These are phyloP conservation scores for Pollimyrus isidori DNA, from an alignment of 2,113 vertebrate genomes.

Conservation along the genomic window DNA sequence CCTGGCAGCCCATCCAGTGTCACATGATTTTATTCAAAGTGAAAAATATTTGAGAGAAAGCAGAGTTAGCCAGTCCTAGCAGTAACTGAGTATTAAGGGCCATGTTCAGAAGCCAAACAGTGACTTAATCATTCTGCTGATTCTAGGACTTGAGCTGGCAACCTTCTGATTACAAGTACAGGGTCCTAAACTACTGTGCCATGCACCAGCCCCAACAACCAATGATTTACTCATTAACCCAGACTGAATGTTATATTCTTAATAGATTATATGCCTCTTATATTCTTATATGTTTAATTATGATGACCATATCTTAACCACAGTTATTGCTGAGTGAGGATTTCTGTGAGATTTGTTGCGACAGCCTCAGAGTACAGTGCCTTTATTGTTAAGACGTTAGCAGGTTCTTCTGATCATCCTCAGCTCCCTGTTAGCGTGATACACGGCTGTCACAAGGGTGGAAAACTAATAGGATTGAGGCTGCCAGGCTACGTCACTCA, in stretches of 20 bases:
- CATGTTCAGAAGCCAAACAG: neutral
- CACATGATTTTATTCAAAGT: neutral
- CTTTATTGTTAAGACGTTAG: neutral
- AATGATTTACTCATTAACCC: neutral
- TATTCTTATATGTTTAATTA: neutral
- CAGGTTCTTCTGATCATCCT: slow-evolving; percentile 47
- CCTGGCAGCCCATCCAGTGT: neutral
- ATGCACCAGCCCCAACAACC: neutral
- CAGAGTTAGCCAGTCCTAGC: neutral
- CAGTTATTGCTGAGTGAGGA: neutral
- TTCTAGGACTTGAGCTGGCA: neutral
- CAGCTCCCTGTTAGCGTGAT: slow-evolving; percentile 64
- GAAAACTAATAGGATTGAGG: slow-evolving; percentile 70
- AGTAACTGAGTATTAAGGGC: neutral
- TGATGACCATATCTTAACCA: neutral
- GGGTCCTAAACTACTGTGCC: neutral
- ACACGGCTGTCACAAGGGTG: slow-evolving; percentile 67
- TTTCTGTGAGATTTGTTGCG: neutral
- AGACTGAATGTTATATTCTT: neutral
- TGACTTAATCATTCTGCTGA: neutral
- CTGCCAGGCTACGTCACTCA: slow-evolving; percentile 67
- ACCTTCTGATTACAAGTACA: neutral
- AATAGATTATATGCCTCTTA: neutral
- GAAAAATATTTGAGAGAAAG: neutral
- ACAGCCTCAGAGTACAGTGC: neutral